Evolutionary conservation across 2,113 vertebrate species (phyloP).

Genomic region (Zosterops borbonicus): DNA sequence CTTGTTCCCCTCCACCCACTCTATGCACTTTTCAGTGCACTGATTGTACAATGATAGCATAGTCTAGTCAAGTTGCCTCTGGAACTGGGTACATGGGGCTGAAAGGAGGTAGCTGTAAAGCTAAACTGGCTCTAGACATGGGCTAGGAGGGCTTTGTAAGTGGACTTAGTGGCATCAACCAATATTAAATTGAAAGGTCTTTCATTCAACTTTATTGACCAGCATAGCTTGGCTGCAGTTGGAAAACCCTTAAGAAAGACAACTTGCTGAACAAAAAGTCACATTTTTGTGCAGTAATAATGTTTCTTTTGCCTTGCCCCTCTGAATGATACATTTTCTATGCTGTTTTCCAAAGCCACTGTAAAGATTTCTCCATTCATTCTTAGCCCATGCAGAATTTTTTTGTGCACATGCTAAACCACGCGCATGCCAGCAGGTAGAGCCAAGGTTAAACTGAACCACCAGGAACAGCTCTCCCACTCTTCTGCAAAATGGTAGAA

Average conservation of each 20-base stretch:
- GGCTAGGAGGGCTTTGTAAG: background rate
- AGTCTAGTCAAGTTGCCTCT: background rate
- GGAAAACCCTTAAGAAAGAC: background rate
- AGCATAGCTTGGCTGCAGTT: background rate
- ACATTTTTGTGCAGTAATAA: background rate
- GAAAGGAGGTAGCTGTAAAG: background rate
- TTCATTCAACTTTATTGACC: background rate
- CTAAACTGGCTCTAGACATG: background rate
- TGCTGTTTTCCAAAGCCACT: background rate
- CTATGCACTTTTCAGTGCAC: background rate
- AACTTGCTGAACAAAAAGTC: background rate
- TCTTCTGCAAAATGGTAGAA: background rate
- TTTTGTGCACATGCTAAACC: background rate
- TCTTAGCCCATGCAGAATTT: background rate
- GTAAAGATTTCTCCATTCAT: background rate
- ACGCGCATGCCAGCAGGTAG: background rate
- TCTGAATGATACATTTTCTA: background rate
- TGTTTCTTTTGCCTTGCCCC: background rate
- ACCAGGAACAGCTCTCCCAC: background rate
- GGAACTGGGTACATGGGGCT: background rate
- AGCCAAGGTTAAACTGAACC: background rate
- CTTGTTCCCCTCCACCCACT: background rate
- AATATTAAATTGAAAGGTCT: background rate
- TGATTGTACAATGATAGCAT: background rate
- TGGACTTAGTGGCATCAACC: background rate